phyloP scores from a whole-genome alignment of 30 jellyfish, hydroid and myxozoan species.

The Clytia hemisphaerica region DNA sequence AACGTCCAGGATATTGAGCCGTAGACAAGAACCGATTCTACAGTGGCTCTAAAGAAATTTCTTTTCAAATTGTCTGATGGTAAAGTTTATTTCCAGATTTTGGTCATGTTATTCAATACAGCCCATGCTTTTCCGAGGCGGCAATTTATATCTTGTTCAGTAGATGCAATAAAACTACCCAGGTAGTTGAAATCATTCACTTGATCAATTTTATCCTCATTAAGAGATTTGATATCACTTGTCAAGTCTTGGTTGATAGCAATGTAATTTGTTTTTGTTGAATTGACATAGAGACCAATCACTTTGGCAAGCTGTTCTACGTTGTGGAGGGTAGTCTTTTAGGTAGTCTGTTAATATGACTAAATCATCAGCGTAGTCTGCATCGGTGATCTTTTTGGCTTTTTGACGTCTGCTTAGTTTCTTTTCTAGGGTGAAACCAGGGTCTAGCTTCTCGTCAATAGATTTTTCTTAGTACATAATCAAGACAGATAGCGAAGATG shows the following conservation, averaged over 20 bases:
- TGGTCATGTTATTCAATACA: not conserved
- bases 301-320: not conserved
- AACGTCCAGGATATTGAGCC: constrained; percentile 34
- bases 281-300: constrained; percentile 13
- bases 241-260: constrained; percentile 6
- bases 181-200: constrained; percentile 15
- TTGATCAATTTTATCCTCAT: not conserved
- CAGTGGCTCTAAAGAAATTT: constrained; percentile 25
- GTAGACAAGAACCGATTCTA: constrained; percentile 31
- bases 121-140: constrained; percentile 32
- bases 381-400: constrained; percentile 38
- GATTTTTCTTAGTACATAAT: constrained; percentile 35
- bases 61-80: constrained; percentile 20
- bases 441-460: constrained; percentile 4
- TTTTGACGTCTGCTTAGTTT: constrained; percentile 35
- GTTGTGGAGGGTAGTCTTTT: not conserved
- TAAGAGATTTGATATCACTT: not conserved
- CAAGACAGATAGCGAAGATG: constrained; percentile 14
- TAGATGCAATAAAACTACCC: constrained; percentile 22
- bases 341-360: constrained; percentile 16
- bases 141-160: constrained; percentile 10
- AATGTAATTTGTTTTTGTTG: constrained; percentile 15
- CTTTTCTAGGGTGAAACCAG: constrained; percentile 8
- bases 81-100: constrained; percentile 26
- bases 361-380: constrained; percentile 31